Conservation (phyloP, 2,888 invertebrate species). For the Epiblema foenella region DNA sequence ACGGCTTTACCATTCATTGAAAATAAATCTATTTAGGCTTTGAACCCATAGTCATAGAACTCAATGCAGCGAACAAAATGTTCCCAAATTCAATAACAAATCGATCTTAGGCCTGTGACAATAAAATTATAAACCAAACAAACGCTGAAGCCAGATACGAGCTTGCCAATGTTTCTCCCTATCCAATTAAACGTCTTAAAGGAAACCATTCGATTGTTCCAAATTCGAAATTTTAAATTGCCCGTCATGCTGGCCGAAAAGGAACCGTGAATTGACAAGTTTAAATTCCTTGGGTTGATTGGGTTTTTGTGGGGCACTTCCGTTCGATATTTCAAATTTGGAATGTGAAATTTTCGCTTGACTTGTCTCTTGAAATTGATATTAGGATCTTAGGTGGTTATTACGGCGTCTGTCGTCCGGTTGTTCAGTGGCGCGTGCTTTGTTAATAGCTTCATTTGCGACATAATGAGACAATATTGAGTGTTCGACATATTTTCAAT, state of each 20-base stretch:
- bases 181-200: slow-evolving; percentile 71
- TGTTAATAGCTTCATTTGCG: slow-evolving; percentile 82
- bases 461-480: slow-evolving; percentile 65
- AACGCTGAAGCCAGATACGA: background rate
- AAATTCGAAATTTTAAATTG: slow-evolving; percentile 58
- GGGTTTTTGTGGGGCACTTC: slow-evolving; percentile 80
- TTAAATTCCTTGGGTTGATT: slow-evolving; percentile 73
- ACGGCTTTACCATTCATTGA: slow-evolving; percentile 54
- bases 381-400: slow-evolving; percentile 80
- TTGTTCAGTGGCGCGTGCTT: slow-evolving; percentile 75
- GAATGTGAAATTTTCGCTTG: slow-evolving; percentile 68
- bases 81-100: slow-evolving; percentile 1
- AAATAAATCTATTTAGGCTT: background rate
- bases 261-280: slow-evolving; percentile 73
- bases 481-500: slow-evolving; percentile 50
- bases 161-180: slow-evolving; percentile 56
- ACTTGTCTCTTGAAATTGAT: slow-evolving; percentile 80
- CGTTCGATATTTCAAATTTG: slow-evolving; percentile 68
- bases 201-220: slow-evolving; percentile 66
- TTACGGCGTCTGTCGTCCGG: slow-evolving; percentile 82
- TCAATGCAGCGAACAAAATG: slow-evolving; percentile 26
- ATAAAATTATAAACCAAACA: background rate
- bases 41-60: slow-evolving; percentile 12
- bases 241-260: slow-evolving; percentile 66
- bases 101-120: too few relatives aligned